These are phyloP conservation scores for Yponomeuta sedellus DNA, from an alignment of 2,888 invertebrate species.

Conservation along the genomic window DNA sequence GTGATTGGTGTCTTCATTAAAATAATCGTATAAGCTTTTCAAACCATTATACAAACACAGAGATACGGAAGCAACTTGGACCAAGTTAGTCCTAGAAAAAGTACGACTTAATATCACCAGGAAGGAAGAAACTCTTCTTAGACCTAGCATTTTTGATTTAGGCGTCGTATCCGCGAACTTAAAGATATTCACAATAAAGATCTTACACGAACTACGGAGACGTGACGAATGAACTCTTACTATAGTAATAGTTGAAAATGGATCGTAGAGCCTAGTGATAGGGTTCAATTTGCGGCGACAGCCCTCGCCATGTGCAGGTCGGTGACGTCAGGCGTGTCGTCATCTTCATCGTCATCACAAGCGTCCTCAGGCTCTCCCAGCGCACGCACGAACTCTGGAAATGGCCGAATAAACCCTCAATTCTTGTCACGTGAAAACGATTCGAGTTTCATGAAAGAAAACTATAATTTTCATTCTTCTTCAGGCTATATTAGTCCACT, in stretches of 20 bases:
- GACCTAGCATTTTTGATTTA: too few relatives aligned
- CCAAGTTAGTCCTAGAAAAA: too few relatives aligned
- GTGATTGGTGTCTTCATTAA: neutral
- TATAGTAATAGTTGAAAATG: neutral
- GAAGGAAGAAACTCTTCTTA: too few relatives aligned
- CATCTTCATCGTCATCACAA: slow-evolving; percentile 82
- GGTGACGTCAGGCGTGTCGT: slow-evolving; percentile 49
- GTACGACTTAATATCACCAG: too few relatives aligned
- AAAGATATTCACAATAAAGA: neutral
- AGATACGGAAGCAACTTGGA: too few relatives aligned
- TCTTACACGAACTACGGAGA: neutral
- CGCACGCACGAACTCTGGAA: slow-evolving; percentile 87
- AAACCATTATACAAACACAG: too few relatives aligned
- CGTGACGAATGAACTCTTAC: neutral
- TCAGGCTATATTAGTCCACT: too few relatives aligned
- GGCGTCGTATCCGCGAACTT: too few relatives aligned
- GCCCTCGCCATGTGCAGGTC: slow-evolving; percentile 46
- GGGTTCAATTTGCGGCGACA: slow-evolving; percentile 46
- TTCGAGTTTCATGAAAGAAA: too few relatives aligned
- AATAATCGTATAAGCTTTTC: neutral
- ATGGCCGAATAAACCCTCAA: neutral
- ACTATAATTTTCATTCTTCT: too few relatives aligned
- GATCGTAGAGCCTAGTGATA: neutral
- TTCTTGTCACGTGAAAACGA: too few relatives aligned
- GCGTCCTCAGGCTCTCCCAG: slow-evolving; percentile 90